Conservation (phyloP, 1,140 invertebrate genomes). For the Hetaerina americana region DNA sequence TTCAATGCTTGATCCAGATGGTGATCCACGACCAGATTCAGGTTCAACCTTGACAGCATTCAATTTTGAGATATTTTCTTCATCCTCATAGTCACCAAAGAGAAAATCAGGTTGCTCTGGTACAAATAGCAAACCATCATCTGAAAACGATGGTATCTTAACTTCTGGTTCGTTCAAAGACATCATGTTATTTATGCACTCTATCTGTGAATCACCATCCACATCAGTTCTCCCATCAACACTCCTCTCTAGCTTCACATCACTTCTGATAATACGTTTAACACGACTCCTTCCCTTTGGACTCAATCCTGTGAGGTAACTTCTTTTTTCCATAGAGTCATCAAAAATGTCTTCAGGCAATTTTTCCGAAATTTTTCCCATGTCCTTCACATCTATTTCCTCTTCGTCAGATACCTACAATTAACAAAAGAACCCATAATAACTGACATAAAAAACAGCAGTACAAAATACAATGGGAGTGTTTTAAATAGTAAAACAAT, state of each 20-base stretch:
- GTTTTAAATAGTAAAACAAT: too few species aligned
- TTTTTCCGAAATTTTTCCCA: constrained; percentile 16
- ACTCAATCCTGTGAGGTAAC: too few species aligned
- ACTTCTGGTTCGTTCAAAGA: not conserved
- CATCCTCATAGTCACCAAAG: constrained; percentile 5
- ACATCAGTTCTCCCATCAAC: not conserved
- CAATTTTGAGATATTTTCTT: constrained; percentile 4
- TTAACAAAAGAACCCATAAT: constrained; percentile 6
- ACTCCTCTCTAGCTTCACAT: not conserved
- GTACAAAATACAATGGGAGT: too few species aligned
- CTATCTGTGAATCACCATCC: not conserved
- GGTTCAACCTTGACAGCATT: constrained; percentile 1
- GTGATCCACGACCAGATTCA: not conserved
- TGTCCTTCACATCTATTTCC: constrained; percentile 21
- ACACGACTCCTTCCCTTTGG: not conserved
- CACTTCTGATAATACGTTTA: not conserved
- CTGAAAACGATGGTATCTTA: not conserved
- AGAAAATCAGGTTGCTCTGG: not conserved
- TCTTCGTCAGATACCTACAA: constrained; percentile 25
- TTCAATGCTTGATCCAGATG: not conserved
- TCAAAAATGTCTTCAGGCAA: constrained; percentile 21
- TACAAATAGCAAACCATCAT: not conserved
- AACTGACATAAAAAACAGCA: too few species aligned
- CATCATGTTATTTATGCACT: not conserved
- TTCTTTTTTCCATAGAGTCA: constrained; percentile 6